Evolutionary conservation across 2,888 invertebrate species (phyloP), one percentile per base, ranked within the genome.

Genomic region (Heteropelma amictum): DNA sequence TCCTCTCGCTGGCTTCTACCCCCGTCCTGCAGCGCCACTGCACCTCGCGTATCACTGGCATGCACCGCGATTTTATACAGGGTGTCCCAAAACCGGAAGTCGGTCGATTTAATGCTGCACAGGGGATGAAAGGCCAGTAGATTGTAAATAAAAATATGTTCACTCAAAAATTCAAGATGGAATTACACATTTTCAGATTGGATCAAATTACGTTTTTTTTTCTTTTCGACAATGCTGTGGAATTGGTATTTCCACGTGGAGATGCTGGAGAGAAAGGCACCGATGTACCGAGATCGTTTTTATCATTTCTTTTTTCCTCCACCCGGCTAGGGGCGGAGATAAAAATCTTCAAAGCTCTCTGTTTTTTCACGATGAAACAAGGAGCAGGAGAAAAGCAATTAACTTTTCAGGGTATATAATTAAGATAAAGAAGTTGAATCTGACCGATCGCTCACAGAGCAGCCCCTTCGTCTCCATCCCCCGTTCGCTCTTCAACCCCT

Each of bases 341-440:
- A n/a, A n/a, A n/a, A n/a, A n/a, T n/a, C n/a, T n/a, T n/a, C n/a
- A n/a, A n/a, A n/a, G n/a, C n/a, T n/a, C n/a, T n/a, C n/a, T n/a
- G n/a, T n/a, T n/a, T n/a, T n/a, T n/a, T n/a, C 17, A 40, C 23
- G 47, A n/a, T 51, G 38, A 77, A 35, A 12, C 10, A 19, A 54
- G 12, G 76, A 79, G 75, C 81, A 84, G 83, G 85, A 85, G 86
- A 87, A 86, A 86, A 85, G 82, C 85, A 87, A 87, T 87, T 87
- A 87, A 87, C 86, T 87, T 87, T 85, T 83, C 84, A 81, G 84
- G 86, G 87, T 75, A 71, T 54, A 75, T 87, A 87, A 87, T 87
- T 87, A 87, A 87, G 86, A 87, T 86, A 87, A 87, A 85, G 83
- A 83, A 79, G 77, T 79, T 78, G 84, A 82, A 87, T 84, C 84